Evolutionary conservation across 2,888 invertebrate species (phyloP).

Genomic region (Harpalus rubripes): DNA sequence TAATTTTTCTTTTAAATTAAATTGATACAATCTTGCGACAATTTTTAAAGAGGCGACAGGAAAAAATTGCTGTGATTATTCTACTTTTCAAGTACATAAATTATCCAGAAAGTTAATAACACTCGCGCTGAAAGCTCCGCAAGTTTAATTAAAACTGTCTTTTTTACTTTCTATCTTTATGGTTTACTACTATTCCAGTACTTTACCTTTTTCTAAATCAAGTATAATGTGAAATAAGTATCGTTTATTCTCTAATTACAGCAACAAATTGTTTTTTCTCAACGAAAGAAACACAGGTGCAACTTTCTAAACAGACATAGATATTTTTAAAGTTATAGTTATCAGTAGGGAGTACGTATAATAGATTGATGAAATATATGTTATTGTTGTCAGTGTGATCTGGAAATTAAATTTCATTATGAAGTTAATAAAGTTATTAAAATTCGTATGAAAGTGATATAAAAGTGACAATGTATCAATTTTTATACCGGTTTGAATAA

Average conservation of each 20-base stretch:
- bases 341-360: not conserved
- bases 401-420: not conserved
- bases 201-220: not conserved
- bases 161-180: not conserved
- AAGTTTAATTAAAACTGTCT: not conserved
- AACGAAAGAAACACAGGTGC: not conserved
- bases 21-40: not conserved
- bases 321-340: not conserved
- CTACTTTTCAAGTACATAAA: not conserved
- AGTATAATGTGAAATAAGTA: not conserved
- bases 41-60: not conserved
- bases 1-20: not conserved
- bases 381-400: not conserved
- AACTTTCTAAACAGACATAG: not conserved
- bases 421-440: slow-evolving; percentile 10
- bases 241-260: not conserved
- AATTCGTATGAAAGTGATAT: not conserved
- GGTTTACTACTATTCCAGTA: not conserved
- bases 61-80: not conserved
- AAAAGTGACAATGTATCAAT: slow-evolving; percentile 3
- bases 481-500: slow-evolving; percentile 2
- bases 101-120: not conserved
- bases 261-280: not conserved
- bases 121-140: not conserved
- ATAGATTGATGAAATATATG: too few species aligned